Evolutionary conservation across 2,888 invertebrate genomes (phyloP), one percentile per base, ranked within the genome.

Genomic region (Eilema caniola): DNA sequence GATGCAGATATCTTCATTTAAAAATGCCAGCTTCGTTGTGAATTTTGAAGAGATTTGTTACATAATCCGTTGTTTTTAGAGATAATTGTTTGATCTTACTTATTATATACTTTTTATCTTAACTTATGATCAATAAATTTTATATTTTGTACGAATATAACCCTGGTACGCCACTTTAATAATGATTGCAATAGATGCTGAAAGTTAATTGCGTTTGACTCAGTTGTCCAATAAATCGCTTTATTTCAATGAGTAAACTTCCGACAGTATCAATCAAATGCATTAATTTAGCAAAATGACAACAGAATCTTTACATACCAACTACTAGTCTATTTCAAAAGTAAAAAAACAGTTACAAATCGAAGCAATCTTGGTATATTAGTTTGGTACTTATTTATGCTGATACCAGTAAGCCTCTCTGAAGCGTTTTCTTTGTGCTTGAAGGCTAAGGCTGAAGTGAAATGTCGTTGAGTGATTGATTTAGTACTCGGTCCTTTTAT

Each of bases 381-480:
- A 57, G 57, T 66, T 57, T 11, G 57, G 33, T 25, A 57, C 66
- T 66, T 66, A 33, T 66, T 66, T 66, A 66, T 24, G 10, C 57
- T 57, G 66, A 66, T 66, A 31, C 69, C 59, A 28, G 47, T 69
- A 65, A 65, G 59, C 16, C 47, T 61, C 56, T n/a, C 59, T 14
- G 28, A 79, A 75, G 70, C 71, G 72, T 73, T 77, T 77, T 67
- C 75, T 79, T 79, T 79, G 73, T 57, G 56, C 57, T 66, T 57
- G 57, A 37, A 57, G 23, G 23, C 57, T 57, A 33, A 14, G 33
- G 56, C 37, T 70, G 24, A 23, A 70, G 64, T 62, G 60, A 67
- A 53, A 63, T 62, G 67, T 71, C 72, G 63, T 69, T 56, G 63
- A 11, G 73, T 78, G 79, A 78, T 79, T 76, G 77, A 79, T 79